Percentiles rank a stretch among this genome's conserved stretches.
Evolutionary conservation across 2,113 vertebrate species (phyloP).

Genomic region (Lophotis ruficrista): DNA sequence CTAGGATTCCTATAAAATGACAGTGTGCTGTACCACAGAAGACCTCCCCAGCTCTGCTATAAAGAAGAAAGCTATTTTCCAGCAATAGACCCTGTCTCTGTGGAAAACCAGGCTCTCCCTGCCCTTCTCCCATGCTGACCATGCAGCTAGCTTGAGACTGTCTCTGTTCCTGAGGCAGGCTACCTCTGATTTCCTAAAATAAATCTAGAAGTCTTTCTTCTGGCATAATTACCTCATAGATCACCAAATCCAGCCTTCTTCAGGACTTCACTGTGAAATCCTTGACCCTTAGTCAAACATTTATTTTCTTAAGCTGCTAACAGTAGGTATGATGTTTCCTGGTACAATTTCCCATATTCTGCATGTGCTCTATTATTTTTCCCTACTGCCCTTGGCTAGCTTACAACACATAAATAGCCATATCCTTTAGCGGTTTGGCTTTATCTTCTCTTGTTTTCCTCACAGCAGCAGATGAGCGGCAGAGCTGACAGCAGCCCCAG

Average conservation of each 20-base stretch:
- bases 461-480: background rate
- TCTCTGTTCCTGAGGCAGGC: background rate
- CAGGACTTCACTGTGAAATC: background rate
- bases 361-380: background rate
- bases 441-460: background rate
- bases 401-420: background rate
- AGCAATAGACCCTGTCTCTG: background rate
- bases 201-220: background rate
- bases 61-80: background rate
- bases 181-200: background rate
- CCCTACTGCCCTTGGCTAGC: background rate
- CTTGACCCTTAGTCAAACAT: background rate
- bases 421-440: background rate
- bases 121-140: background rate
- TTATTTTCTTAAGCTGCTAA: background rate
- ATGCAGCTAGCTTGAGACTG: fast-evolving
- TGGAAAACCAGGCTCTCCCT: background rate
- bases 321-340: background rate
- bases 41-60: background rate
- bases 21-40: fast-evolving
- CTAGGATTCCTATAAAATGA: background rate
- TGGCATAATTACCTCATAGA: background rate
- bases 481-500: background rate
- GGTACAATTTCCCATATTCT: background rate
- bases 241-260: background rate